phyloP scores from a whole-genome alignment of 1,140 invertebrate species.

The Diuraphis noxia region DNA sequence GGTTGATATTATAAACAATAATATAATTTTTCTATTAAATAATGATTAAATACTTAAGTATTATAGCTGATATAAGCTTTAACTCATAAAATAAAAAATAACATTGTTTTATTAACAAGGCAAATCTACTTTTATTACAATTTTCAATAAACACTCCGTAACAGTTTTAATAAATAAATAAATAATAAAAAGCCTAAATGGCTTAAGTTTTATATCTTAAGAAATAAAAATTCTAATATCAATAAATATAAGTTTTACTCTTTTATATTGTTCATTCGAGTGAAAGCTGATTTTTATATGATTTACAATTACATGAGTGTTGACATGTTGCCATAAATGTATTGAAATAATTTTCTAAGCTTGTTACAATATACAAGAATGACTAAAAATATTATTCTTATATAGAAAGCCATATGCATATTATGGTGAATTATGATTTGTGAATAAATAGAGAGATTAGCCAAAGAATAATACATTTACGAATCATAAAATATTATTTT shows the following conservation, averaged over 20 bases:
- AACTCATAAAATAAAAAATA: not conserved
- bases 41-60: not conserved
- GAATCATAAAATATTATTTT: not conserved
- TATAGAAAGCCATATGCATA: constrained; percentile 10
- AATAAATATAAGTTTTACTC: not conserved
- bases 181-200: constrained; percentile 23
- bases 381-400: not conserved
- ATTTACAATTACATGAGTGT: not conserved
- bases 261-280: not conserved
- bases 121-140: constrained; percentile 40
- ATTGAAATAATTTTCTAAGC: not conserved
- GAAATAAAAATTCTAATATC: not conserved
- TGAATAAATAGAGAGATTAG: constrained; percentile 1
- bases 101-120: constrained; percentile 40
- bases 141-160: constrained; percentile 43
- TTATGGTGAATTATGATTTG: not conserved
- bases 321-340: not conserved
- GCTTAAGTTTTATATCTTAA: not conserved
- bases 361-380: constrained; percentile 5
- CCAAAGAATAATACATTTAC: constrained; percentile 7
- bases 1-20: not conserved
- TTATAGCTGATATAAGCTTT: not conserved
- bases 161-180: constrained; percentile 47
- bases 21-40: not conserved
- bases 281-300: not conserved